Conservation (phyloP, 2,888 invertebrate species). For the Tipula confusa region DNA sequence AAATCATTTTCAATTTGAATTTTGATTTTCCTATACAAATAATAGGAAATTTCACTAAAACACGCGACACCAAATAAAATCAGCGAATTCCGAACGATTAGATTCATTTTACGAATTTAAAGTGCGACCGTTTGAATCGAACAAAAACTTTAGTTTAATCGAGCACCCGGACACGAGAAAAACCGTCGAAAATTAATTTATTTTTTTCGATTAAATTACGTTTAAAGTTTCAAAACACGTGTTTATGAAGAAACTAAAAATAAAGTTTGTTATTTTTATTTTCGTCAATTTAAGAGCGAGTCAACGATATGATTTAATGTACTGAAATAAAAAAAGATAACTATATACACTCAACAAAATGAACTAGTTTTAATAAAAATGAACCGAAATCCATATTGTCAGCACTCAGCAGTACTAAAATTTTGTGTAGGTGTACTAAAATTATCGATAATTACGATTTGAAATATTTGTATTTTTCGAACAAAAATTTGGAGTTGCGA, state of each 20-base stretch:
- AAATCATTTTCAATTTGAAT: background rate
- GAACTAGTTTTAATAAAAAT: background rate
- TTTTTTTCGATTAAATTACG: background rate
- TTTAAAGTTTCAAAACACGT: conserved; percentile 13
- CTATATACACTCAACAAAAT: background rate
- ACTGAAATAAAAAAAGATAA: background rate
- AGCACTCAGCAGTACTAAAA: background rate
- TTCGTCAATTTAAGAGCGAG: background rate
- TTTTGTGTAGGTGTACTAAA: background rate
- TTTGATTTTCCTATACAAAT: background rate
- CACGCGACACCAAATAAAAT: background rate
- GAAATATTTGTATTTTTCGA: background rate
- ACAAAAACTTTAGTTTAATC: background rate
- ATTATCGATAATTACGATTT: background rate
- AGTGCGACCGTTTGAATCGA: background rate
- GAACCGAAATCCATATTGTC: background rate
- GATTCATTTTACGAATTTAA: conserved; percentile 25
- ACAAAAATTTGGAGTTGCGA: no score
- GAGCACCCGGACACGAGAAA: background rate
- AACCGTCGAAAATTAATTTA: background rate
- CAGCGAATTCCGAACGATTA: background rate
- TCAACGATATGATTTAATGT: no score
- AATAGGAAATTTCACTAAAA: conserved; percentile 13
- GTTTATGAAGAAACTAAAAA: background rate
- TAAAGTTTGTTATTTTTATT: background rate